Conservation (phyloP, 2,888 invertebrate genomes). For the Hemistola chrysoprasaria region DNA sequence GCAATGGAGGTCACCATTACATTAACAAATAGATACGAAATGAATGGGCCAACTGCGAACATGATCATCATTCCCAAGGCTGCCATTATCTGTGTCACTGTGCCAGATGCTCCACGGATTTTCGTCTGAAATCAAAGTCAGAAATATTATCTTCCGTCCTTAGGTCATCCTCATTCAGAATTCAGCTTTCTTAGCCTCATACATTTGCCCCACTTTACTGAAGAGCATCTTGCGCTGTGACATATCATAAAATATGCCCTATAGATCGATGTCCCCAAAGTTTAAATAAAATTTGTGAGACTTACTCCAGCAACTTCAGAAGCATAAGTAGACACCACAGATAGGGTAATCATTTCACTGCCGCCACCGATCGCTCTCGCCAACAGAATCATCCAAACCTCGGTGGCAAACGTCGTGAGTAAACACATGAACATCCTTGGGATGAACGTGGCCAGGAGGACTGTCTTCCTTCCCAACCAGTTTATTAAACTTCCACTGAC, state of each 20-base stretch:
- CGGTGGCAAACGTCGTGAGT: slow-evolving; percentile 30
- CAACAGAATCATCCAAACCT: slow-evolving; percentile 39
- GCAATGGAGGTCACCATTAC: slow-evolving; percentile 28
- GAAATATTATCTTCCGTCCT: too few relatives aligned
- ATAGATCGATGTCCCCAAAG: too few relatives aligned
- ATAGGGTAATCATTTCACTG: slow-evolving; percentile 22
- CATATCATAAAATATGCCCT: too few relatives aligned
- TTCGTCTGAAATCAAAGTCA: slow-evolving; percentile 45
- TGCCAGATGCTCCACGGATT: slow-evolving; percentile 44
- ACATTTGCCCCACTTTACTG: too few relatives aligned
- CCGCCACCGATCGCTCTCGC: slow-evolving; percentile 28
- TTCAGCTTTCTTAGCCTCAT: too few relatives aligned
- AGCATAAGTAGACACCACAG: slow-evolving; percentile 35
- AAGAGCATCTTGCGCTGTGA: too few relatives aligned
- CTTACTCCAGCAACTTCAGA: slow-evolving; percentile 44
- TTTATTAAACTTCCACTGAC: slow-evolving; percentile 11
- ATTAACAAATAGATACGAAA: slow-evolving; percentile 37
- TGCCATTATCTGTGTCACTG: slow-evolving; percentile 41
- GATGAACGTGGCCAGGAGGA: slow-evolving; percentile 16
- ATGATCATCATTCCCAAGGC: slow-evolving; percentile 43
- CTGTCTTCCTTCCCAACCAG: slow-evolving; percentile 12
- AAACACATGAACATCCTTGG: slow-evolving; percentile 31
- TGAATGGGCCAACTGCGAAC: slow-evolving; percentile 44
- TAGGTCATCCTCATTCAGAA: too few relatives aligned
- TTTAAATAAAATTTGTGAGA: too few relatives aligned